Evolutionary conservation across 1,140 invertebrate genomes (phyloP).

Genomic region (Drosophila kohkoa): DNA sequence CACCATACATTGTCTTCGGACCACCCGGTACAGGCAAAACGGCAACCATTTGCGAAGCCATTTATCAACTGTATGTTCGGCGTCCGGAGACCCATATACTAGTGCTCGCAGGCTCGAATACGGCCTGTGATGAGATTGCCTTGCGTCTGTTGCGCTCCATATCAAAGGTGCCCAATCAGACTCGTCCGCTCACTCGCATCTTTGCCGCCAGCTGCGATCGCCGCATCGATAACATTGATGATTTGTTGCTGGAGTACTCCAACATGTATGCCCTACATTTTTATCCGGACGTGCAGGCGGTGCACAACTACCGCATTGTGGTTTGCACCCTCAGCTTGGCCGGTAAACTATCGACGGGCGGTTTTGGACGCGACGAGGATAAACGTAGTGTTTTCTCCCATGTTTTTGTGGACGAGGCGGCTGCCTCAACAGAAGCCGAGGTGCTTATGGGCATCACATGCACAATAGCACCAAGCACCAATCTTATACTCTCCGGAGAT

Average conservation of each 20-base stretch:
- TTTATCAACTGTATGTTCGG: constrained; percentile 85
- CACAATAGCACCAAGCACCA: constrained; percentile 72
- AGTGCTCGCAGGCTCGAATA: constrained; percentile 91
- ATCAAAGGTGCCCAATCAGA: constrained; percentile 65
- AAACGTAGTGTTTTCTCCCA: constrained; percentile 87
- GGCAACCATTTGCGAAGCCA: constrained; percentile 90
- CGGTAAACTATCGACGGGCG: constrained; percentile 89
- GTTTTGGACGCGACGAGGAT: constrained; percentile 86
- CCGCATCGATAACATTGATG: constrained; percentile 80
- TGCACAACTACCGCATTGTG: constrained; percentile 77
- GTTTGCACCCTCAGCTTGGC: constrained; percentile 67
- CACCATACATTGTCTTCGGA: constrained; percentile 92
- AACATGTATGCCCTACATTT: constrained; percentile 76
- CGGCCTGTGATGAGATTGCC: constrained; percentile 91
- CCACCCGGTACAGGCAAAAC: constrained; percentile 93
- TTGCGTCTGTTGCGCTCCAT: constrained; percentile 85
- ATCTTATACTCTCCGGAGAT: constrained; percentile 93
- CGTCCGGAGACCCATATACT: constrained; percentile 86
- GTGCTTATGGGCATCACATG: constrained; percentile 88
- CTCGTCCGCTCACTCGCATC: constrained; percentile 80
- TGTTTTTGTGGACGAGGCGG: constrained; percentile 95
- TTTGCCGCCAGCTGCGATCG: constrained; percentile 85
- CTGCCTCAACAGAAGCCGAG: constrained; percentile 93
- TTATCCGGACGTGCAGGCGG: constrained; percentile 68
- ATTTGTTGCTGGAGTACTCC: constrained; percentile 70